A percentile compares a stretch with the other conserved stretches of the same genome.
Evolutionary conservation across 2,888 invertebrate genomes (phyloP).

Genomic region (Drosophila subquinaria): DNA sequence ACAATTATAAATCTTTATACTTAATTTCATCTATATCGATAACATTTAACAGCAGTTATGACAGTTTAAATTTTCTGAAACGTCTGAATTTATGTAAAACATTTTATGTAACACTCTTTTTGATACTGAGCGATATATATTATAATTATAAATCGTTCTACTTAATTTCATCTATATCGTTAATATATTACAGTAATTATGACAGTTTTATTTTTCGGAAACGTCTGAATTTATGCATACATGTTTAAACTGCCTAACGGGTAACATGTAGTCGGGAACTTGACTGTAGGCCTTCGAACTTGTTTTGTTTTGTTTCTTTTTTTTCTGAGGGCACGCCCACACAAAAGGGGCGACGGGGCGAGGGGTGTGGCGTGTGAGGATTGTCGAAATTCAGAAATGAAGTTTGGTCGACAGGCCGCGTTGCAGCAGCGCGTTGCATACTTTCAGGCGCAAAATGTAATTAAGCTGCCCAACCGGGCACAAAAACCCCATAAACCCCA

Average conservation of each 20-base stretch:
- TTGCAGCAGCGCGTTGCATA: constrained; percentile 67
- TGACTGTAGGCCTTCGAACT: too few relatives aligned
- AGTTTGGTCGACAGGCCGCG: constrained; percentile 45
- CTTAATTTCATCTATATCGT: too few relatives aligned
- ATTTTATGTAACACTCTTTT: too few relatives aligned
- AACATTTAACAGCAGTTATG: too few relatives aligned
- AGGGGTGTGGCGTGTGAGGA: not conserved
- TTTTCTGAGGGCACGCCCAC: constrained; percentile 31
- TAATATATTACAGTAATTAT: too few relatives aligned
- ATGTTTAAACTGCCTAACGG: not conserved
- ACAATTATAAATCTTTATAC: too few relatives aligned
- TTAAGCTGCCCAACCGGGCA: constrained; percentile 68
- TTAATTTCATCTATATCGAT: too few relatives aligned
- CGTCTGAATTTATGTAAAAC: not conserved
- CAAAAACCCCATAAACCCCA: constrained; percentile 23
- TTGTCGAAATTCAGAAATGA: constrained; percentile 39
- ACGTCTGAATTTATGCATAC: not conserved
- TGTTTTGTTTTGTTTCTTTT: constrained; percentile 18
- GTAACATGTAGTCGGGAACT: not conserved
- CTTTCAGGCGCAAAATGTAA: constrained; percentile 79
- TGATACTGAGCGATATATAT: too few relatives aligned
- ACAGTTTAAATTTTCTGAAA: too few relatives aligned
- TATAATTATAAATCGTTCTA: too few relatives aligned
- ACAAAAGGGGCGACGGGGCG: constrained; percentile 13
- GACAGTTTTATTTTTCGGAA: too few relatives aligned